Percentiles rank a stretch among this genome's conserved stretches.
phyloP scores from a whole-genome alignment of 30 jellyfish, hydroid and myxozoan species.

The Clytia hemisphaerica region DNA sequence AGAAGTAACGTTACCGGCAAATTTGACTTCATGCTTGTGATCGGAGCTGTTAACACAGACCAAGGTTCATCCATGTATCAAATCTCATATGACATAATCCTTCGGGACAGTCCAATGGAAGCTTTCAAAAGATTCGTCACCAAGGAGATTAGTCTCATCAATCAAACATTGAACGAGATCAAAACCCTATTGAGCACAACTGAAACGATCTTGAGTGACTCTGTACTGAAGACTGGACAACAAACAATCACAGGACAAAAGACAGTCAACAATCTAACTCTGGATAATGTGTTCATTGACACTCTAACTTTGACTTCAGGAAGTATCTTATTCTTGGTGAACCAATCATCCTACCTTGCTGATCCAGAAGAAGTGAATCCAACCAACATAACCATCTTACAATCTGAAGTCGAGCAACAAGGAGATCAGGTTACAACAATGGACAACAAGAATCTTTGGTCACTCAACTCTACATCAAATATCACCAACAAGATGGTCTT shows the following conservation, averaged over 20 bases:
- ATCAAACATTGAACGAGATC: not conserved
- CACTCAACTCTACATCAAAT: not conserved
- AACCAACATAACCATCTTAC: conserved; percentile 1
- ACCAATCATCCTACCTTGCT: conserved; percentile 7
- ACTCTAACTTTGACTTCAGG: conserved; percentile 9
- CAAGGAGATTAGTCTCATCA: not conserved
- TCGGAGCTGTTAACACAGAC: conserved; percentile 47
- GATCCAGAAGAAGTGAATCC: conserved; percentile 26
- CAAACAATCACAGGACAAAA: conserved; percentile 31
- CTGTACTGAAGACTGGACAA: conserved; percentile 12
- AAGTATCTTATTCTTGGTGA: not conserved
- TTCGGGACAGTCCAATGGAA: conserved; percentile 46
- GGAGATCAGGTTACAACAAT: not conserved
- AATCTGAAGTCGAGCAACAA: not conserved
- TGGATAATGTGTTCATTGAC: not conserved
- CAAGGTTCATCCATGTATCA: conserved; percentile 34
- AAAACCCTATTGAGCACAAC: not conserved
- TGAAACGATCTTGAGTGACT: conserved; percentile 9
- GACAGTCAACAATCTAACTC: not conserved
- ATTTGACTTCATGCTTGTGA: conserved; percentile 27
- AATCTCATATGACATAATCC: conserved; percentile 27
- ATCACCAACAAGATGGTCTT: too few species aligned
- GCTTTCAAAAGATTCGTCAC: conserved; percentile 20
- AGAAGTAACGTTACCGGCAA: not conserved
- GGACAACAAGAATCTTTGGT: conserved; percentile 17